Percentiles rank a stretch among this genome's conserved stretches.
These are phyloP conservation scores for Cheumatopsyche charites DNA, from an alignment of 1,140 invertebrate species.

Conservation along the genomic window DNA sequence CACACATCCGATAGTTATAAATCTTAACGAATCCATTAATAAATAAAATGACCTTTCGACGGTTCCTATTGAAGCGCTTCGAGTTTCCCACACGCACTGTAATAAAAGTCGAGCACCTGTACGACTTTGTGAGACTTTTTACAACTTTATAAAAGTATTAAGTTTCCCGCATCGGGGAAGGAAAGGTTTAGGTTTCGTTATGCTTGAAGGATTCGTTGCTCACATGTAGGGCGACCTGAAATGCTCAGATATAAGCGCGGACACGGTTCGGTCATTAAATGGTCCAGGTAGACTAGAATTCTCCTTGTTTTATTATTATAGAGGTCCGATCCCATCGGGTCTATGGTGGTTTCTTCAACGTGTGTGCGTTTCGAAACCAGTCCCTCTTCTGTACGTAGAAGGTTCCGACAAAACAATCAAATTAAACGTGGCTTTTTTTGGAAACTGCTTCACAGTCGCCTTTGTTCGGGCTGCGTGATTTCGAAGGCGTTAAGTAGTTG, in stretches of 20 bases:
- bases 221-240: background rate
- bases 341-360: no score
- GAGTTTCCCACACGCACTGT: no score
- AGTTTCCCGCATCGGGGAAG: background rate
- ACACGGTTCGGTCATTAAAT: conserved; percentile 23
- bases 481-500: no score
- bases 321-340: no score
- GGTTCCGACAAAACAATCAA: conserved; percentile 13
- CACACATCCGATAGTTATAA: no score
- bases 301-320: conserved; percentile 18
- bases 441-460: conserved; percentile 2
- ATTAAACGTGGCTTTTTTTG: conserved; percentile 16
- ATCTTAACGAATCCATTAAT: no score
- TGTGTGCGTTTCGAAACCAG: background rate
- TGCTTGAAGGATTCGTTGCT: background rate
- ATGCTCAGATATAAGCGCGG: background rate
- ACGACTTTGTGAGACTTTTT: background rate
- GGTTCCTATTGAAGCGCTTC: no score
- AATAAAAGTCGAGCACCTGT: no score
- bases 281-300: conserved; percentile 11
- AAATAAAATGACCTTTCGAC: no score
- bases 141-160: conserved; percentile 20
- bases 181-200: conserved; percentile 5
- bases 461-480: background rate
- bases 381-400: background rate